Evolutionary conservation across 64 coral and sea anemone genomes (phyloP), one percentile per base, ranked within the genome.

Genomic region (Porites australiensis): DNA sequence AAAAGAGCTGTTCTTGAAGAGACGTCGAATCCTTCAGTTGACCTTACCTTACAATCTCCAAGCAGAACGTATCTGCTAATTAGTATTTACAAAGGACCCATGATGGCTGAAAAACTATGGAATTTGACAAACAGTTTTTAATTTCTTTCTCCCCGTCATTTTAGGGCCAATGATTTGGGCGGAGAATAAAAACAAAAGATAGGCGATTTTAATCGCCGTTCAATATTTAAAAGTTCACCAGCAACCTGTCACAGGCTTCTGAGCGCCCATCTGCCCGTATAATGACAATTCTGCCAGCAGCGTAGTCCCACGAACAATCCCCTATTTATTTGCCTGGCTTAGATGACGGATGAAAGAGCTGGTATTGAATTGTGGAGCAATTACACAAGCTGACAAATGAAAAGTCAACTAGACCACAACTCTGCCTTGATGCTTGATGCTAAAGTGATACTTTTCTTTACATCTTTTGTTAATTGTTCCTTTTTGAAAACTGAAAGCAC

Each of bases 141-240:
- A 68, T 69, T 67, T 84, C 46, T 46, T 84, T 52, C 11, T n/a
- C 45, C 13, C 47, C 63, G 44, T 46, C 63, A 76, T 76, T 76
- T 50, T 76, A 51, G 46, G 45, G 18, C 63, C 81, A 84, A 69
- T 84, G 62, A 68, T 13, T 51, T 69, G 61, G 81, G 62, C 45
- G 81, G 81, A 69, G 81, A 51, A 84, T 8, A 10, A 84, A 84
- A 84, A 84, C 81, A 84, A 84, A 68, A 84, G 62, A 84, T 84
- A 68, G 61, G 81, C 81, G 81, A 84, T 84, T 84, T 68, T 84
- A 84, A 84, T 84, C 63, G 64, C 61, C 47, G 63, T 84, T 84
- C 44, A 84, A 68, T 84, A 84, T 84, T 84, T 84, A 84, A 84
- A 84, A 69, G 15, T 69, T 68, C 61, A 68, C 81, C 81, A 84